Evolutionary conservation across 2,113 vertebrate species (phyloP).

Genomic region (human (Homo sapiens)): DNA sequence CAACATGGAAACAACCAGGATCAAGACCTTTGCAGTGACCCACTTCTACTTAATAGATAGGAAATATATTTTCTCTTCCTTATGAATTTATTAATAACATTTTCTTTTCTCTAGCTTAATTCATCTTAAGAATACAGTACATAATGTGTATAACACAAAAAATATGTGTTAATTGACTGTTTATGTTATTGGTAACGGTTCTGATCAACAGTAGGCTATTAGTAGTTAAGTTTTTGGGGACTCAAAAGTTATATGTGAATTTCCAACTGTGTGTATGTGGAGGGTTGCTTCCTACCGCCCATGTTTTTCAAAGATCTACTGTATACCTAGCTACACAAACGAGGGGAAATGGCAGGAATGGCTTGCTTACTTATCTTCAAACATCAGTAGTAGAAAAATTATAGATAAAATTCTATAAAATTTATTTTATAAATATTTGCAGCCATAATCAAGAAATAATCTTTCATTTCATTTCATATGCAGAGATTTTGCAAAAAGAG

Average conservation of each 20-base stretch:
- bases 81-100: not conserved
- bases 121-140: not conserved
- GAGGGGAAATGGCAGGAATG: not conserved
- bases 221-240: not conserved
- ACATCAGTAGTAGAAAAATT: not conserved
- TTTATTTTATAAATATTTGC: not conserved
- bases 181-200: not conserved
- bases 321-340: not conserved
- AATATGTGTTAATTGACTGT: not conserved
- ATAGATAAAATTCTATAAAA: not conserved
- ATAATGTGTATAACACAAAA: not conserved
- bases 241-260: not conserved
- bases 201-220: not conserved
- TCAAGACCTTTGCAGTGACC: not conserved
- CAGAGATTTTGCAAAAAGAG: not conserved
- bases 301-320: not conserved
- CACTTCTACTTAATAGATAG: not conserved
- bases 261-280: not conserved
- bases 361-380: not conserved
- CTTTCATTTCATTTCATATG: not conserved
- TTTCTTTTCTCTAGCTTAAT: not conserved
- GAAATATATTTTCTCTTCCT: not conserved
- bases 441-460: not conserved
- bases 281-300: rapidly evolving
- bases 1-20: not conserved